Evolutionary conservation across 2,113 vertebrate genomes (phyloP), one percentile per base, ranked within the genome.

Genomic region (Melanerpes aurifrons): DNA sequence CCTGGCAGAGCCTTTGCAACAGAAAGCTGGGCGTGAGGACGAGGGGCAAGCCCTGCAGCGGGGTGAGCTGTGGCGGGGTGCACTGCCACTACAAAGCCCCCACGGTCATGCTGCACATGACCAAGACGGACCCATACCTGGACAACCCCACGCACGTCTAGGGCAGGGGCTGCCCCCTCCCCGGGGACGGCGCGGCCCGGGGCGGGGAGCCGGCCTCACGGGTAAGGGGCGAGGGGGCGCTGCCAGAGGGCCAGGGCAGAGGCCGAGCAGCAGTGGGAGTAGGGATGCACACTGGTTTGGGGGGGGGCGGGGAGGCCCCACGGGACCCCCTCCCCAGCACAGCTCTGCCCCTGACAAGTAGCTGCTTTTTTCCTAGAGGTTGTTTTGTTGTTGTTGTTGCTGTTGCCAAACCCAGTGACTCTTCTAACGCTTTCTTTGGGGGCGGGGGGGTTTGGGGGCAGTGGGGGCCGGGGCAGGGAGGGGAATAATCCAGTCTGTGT

Each of bases 1-100:
- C 98, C 90, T 99, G 99, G 99, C 99, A 99, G 97, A 98, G 98
- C 64, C 97, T 99, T 82, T 99, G 99, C 96, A 98, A 98, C 97
- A 98, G 98, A 74, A 99, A 98, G 97, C 98, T 99, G 97, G 97
- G 96, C 5, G 64, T 96, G 89, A 98, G 99, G 98, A 99, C 98
- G 95, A 97, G 97, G 70, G 98, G 98, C 92, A 99, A 99, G 87
- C 98, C 98, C 35, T 99, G 98, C 96, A 97, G 98, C 1, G 98
- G 98, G 32, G 98, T 97, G 75, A 98, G 98, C 97, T 99, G 98
- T n/a, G 97, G 98, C 2, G 98, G 98, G 95, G 98, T 97, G 4
- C 98, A 98, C 96, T 98, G 98, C 95, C 99, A 99, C 96, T 99
- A 99, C 97, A 99, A 99, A 96, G 97, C 98, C 37, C 99, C 99